A percentile compares a stretch with the other conserved stretches of the same genome.
These are phyloP conservation scores for Torymus texanus DNA, from an alignment of 2,888 invertebrate species.

Conservation along the genomic window DNA sequence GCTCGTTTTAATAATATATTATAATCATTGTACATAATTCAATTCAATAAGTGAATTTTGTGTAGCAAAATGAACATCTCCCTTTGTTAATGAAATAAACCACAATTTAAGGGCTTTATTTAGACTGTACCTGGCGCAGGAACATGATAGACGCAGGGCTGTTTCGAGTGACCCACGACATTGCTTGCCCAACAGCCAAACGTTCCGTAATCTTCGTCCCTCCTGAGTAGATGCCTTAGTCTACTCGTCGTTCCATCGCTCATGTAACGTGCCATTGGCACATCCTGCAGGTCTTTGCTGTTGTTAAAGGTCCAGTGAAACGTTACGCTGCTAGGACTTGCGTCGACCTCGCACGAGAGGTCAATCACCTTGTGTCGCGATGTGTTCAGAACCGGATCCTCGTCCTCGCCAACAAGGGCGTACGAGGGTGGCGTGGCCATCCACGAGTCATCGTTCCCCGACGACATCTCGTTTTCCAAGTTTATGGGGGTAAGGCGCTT, in stretches of 20 bases:
- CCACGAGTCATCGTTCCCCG: not conserved
- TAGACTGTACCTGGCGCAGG: slow-evolving; percentile 84
- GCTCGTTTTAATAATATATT: no score
- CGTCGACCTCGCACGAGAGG: slow-evolving; percentile 90
- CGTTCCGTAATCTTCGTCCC: slow-evolving; percentile 92
- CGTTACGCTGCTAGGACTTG: slow-evolving; percentile 87
- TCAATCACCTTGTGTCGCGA: slow-evolving; percentile 83
- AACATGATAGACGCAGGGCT: slow-evolving; percentile 91
- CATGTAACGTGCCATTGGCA: slow-evolving; percentile 80
- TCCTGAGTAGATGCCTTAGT: slow-evolving; percentile 89
- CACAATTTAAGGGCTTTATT: no score
- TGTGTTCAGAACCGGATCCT: slow-evolving; percentile 12
- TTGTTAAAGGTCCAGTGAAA: slow-evolving; percentile 95
- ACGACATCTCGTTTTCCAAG: slow-evolving; percentile 15
- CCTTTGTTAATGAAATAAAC: no score
- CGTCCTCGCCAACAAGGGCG: not conserved
- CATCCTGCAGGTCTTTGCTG: slow-evolving; percentile 88
- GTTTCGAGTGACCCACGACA: slow-evolving; percentile 87
- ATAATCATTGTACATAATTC: no score
- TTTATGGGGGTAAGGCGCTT: slow-evolving; percentile 62
- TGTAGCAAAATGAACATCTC: no score
- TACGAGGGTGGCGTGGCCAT: not conserved
- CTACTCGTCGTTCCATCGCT: slow-evolving; percentile 82
- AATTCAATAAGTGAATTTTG: no score
- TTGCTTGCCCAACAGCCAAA: slow-evolving; percentile 91